phyloP scores from a whole-genome alignment of 2,113 vertebrate genomes.

The Motacilla alba region DNA sequence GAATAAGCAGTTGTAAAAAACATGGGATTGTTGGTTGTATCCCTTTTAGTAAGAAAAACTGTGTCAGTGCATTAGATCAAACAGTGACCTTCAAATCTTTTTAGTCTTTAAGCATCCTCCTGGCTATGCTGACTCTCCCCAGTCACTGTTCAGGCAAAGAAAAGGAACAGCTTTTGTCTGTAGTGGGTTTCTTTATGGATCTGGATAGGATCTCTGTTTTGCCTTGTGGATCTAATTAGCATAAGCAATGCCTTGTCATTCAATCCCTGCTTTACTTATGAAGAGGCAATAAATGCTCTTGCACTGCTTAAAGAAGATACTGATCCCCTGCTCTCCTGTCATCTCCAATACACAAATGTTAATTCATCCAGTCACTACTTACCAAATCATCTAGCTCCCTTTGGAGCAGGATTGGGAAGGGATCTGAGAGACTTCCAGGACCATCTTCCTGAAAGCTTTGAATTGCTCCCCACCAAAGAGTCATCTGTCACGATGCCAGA shows the following conservation, averaged over 20 bases:
- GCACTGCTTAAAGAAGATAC: neutral
- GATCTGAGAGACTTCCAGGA: neutral
- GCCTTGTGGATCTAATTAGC: neutral
- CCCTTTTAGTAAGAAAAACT: neutral
- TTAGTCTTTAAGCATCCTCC: neutral
- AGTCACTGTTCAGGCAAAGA: neutral
- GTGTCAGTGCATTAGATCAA: neutral
- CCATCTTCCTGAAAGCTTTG: neutral
- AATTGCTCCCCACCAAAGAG: neutral
- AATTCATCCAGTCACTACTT: neutral
- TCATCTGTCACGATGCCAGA: neutral
- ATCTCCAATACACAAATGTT: neutral
- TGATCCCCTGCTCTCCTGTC: neutral
- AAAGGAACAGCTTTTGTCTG: neutral
- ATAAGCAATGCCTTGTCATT: neutral
- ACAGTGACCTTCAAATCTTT: neutral
- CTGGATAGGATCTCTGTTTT: neutral
- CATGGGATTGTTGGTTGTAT: neutral
- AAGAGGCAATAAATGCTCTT: neutral
- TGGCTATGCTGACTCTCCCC: neutral
- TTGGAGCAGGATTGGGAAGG: neutral
- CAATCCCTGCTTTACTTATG: neutral
- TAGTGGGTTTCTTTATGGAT: neutral
- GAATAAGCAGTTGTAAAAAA: neutral
- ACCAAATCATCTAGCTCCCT: neutral